Evolutionary conservation across 2,797 vertebrate species (phyloP).

Genomic region (Hipposideros larvatus): DNA sequence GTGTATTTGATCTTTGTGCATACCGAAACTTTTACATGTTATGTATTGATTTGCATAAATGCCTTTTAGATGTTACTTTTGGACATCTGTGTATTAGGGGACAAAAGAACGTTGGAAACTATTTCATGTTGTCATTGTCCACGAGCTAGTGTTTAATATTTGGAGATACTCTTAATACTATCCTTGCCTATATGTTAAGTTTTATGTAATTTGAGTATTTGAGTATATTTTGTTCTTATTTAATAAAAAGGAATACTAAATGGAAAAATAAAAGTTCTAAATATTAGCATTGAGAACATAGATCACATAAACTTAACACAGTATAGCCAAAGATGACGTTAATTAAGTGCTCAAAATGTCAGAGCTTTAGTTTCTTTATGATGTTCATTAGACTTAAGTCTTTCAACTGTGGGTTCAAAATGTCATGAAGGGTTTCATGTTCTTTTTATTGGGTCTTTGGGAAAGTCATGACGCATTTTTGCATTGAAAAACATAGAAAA

Average conservation of each 20-base stretch:
- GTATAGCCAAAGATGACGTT: background rate
- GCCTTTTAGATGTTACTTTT: background rate
- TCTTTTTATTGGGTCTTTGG: background rate
- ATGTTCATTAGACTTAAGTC: background rate
- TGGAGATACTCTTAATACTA: background rate
- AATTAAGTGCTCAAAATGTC: background rate
- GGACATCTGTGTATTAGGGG: background rate
- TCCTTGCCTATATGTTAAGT: background rate
- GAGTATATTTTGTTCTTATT: conserved; percentile 29
- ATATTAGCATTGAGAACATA: background rate
- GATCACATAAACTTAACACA: background rate
- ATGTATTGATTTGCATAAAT: background rate
- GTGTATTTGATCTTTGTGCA: background rate
- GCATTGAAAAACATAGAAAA: too few relatives aligned
- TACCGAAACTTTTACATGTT: background rate
- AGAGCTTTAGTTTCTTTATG: background rate
- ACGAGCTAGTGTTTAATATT: background rate
- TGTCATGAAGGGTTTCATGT: background rate
- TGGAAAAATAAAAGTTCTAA: conserved; percentile 44
- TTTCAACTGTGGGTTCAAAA: background rate
- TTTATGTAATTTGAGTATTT: conserved; percentile 28
- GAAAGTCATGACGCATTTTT: too few relatives aligned
- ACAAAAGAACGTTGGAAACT: background rate
- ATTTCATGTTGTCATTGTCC: background rate
- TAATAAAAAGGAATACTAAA: conserved; percentile 34